A percentile compares a stretch with the other conserved stretches of the same genome.
Conservation (phyloP, 2,113 vertebrate genomes). For the Drymodes brunneopygia region DNA sequence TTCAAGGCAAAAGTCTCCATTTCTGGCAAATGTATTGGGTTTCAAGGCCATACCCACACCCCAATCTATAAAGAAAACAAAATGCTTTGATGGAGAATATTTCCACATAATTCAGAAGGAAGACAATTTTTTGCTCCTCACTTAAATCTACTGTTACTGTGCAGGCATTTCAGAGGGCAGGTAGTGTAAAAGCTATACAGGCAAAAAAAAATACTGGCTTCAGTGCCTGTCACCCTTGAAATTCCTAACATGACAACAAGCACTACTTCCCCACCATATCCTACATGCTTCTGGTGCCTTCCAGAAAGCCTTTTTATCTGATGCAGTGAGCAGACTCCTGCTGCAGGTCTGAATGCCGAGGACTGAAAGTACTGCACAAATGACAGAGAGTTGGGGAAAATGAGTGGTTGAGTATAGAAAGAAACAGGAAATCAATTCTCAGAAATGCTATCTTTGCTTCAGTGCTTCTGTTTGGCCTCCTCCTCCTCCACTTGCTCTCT, state of each 20-base stretch:
- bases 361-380: background rate
- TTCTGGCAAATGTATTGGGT: background rate
- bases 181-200: background rate
- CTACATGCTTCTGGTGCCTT: background rate
- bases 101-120: background rate
- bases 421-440: constrained; percentile 8
- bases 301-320: constrained; percentile 25
- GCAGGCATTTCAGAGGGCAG: background rate
- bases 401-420: background rate
- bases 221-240: background rate
- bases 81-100: background rate
- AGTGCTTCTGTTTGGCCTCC: background rate
- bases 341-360: background rate
- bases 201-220: background rate
- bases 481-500: background rate
- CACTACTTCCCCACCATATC: background rate
- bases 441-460: background rate
- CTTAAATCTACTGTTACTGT: background rate
- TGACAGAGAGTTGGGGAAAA: background rate
- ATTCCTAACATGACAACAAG: background rate
- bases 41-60: background rate
- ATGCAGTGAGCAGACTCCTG: background rate
- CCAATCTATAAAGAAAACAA: background rate
- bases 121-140: background rate
- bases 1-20: background rate